Evolutionary conservation across 2,888 invertebrate species (phyloP), one percentile per base, ranked within the genome.

Genomic region (Gymnocheta viridis): DNA sequence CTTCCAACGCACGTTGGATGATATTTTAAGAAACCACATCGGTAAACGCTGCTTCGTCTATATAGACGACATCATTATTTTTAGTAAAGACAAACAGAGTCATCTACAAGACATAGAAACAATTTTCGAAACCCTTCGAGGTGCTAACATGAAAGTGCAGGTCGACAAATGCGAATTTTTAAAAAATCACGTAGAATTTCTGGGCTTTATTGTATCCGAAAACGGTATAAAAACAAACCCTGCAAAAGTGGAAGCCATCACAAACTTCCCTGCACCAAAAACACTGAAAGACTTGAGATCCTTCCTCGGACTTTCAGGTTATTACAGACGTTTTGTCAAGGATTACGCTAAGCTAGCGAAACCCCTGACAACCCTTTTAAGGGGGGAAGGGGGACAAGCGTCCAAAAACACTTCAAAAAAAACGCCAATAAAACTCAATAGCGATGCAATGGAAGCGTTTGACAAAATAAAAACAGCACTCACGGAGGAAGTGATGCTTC

Each of bases 321-420:
- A 67, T 19, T 67, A 67, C n/a, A 47, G 58, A 14, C 58, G 58
- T 22, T 77, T 66, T 29, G 27, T 67, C 35, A 24, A 38, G 49
- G 60, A 77, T n/a, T 64, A 77, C 58, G 60, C 69, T 9, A 76
- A 76, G 35, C 17, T 76, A 32, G 66, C 76, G 24, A 76, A 66
- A 22, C 64, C 74, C 44, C 41, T 66, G 54, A 66, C 64, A 54
- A 56, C 7, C 29, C n/a, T 58, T 7, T 32, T 69, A 41, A 67
- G 62, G 24, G 77, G 67, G 44, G 41, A 70, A 22, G 22, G 38
- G 7, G 54, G 69, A 27, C 60, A 62, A 14, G 41, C 32, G 12
- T 70, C 78, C n/a, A 78, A 69, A 69, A 27, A 67, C 12, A 47
- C 10, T n/a, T 76, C 41, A 3, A 67, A 56, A 24, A 76, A 58